Percentiles rank a stretch among this genome's conserved stretches.
Evolutionary conservation across 2,797 vertebrate genomes (phyloP).

Genomic region (Scarus forsteni): DNA sequence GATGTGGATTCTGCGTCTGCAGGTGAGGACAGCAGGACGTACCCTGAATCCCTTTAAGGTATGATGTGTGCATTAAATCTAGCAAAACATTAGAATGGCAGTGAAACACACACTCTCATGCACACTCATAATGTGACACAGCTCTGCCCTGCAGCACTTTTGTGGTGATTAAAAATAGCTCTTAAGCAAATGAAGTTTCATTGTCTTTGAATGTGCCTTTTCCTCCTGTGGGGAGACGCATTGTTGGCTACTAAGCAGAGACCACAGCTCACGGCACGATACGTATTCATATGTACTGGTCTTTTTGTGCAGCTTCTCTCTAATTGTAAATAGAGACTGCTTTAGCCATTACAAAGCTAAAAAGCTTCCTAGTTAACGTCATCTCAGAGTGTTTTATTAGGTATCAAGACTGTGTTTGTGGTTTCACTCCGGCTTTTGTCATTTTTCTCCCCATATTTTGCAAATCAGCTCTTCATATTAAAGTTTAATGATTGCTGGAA

Average conservation of each 20-base stretch:
- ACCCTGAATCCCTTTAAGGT: slow-evolving; percentile 22
- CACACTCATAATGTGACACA: background rate
- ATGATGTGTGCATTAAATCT: background rate
- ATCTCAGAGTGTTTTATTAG: background rate
- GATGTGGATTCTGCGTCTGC: slow-evolving; percentile 2
- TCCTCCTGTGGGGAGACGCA: background rate
- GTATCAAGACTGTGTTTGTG: background rate
- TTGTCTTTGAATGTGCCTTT: slow-evolving; percentile 6
- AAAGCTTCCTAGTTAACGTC: rapidly evolving
- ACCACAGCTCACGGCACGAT: background rate
- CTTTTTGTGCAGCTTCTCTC: background rate
- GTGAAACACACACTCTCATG: background rate
- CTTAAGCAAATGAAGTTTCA: slow-evolving; percentile 24
- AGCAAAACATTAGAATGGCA: background rate
- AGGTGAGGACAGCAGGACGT: slow-evolving; percentile 21
- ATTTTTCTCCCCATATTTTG: slow-evolving; percentile 9
- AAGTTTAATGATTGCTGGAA: slow-evolving; percentile 12
- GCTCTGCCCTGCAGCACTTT: slow-evolving; percentile 4
- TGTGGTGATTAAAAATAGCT: slow-evolving; percentile 33
- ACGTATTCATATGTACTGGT: background rate
- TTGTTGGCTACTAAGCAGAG: background rate
- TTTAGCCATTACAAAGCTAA: background rate
- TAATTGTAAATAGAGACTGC: background rate
- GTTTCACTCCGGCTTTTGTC: background rate
- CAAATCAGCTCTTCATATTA: background rate